phyloP scores from a whole-genome alignment of 2,797 vertebrate species.

The Spea hammondii region DNA sequence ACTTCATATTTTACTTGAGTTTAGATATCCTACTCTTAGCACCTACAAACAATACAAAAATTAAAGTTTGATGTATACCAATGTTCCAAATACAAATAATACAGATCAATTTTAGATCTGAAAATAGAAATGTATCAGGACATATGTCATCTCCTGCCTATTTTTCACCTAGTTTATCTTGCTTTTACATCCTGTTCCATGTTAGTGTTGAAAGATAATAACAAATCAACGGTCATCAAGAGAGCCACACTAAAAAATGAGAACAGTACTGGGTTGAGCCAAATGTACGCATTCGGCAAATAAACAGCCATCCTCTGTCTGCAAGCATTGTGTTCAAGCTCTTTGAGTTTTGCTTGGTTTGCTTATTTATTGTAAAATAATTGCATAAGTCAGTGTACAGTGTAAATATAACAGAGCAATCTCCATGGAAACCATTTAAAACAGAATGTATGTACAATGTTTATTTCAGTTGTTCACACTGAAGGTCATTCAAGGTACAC shows the following conservation, averaged over 20 bases:
- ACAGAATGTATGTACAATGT: constrained; percentile 5
- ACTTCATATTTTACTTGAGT: no score
- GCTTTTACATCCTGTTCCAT: constrained; percentile 19
- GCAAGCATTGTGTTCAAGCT: neutral
- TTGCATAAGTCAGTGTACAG: constrained; percentile 11
- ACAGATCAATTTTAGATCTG: neutral
- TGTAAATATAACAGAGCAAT: constrained; percentile 14
- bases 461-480: constrained; percentile 1
- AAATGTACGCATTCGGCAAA: constrained; percentile 1
- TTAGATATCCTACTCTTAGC: no score
- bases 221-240: constrained; percentile 10
- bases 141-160: neutral
- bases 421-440: constrained; percentile 18
- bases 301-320: constrained; percentile 8
- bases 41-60: no score
- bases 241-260: neutral
- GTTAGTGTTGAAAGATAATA: constrained; percentile 9
- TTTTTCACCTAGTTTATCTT: constrained; percentile 7
- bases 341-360: neutral
- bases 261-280: constrained; percentile 3
- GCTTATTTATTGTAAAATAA: constrained; percentile 10
- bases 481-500: constrained; percentile 13
- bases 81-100: neutral
- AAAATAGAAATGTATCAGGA: neutral
- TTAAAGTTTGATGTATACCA: no score